These are phyloP conservation scores for Pithys albifrons DNA, from an alignment of 2,113 vertebrate species.

Conservation along the genomic window DNA sequence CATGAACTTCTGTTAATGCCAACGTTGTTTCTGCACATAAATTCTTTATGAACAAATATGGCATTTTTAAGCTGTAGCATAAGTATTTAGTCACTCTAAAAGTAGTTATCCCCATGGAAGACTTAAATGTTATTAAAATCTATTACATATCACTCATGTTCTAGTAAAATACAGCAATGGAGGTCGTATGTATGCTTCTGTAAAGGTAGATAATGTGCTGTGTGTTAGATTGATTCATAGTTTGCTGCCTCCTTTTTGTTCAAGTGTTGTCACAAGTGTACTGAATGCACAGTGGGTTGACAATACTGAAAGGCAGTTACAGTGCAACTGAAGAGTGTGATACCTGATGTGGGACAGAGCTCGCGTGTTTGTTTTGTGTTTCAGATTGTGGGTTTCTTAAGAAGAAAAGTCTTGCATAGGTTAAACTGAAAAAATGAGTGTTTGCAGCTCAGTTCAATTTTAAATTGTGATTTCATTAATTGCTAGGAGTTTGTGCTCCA, in stretches of 20 bases:
- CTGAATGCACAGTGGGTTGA: not conserved
- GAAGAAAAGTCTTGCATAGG: not conserved
- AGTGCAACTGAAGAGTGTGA: not conserved
- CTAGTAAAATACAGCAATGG: not conserved
- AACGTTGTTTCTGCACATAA: not conserved
- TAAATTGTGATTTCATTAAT: not conserved
- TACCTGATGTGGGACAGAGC: not conserved
- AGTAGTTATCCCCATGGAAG: not conserved
- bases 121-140: not conserved
- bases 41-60: not conserved
- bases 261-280: not conserved
- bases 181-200: not conserved
- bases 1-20: not conserved
- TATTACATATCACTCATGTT: not conserved
- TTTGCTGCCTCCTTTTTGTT: not conserved
- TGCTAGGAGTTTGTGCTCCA: not conserved
- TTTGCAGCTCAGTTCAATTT: not conserved
- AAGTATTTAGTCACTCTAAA: not conserved
- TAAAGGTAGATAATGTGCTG: accelerated
- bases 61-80: not conserved
- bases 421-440: not conserved
- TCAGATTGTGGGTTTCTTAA: not conserved
- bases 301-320: accelerated
- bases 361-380: not conserved
- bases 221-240: not conserved